These are phyloP conservation scores for Varecia variegata DNA, from an alignment of 2,797 vertebrate species.

Conservation along the genomic window DNA sequence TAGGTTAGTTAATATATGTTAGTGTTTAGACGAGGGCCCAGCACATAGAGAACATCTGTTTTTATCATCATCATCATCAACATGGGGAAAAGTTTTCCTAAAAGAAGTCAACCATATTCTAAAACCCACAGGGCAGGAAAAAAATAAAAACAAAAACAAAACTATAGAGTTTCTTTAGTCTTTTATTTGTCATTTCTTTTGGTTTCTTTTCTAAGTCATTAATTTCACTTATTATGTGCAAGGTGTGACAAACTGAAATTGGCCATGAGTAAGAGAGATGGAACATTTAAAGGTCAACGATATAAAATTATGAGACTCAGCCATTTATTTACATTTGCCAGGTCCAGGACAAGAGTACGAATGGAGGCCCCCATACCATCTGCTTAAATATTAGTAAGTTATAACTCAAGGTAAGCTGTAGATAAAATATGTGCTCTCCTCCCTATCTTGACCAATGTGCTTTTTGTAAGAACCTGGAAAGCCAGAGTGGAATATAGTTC, in stretches of 20 bases:
- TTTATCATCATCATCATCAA: background rate
- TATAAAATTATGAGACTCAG: background rate
- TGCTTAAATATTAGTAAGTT: background rate
- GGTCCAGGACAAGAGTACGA: background rate
- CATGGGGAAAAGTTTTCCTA: background rate
- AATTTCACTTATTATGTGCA: conserved; percentile 2
- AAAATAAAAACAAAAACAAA: background rate
- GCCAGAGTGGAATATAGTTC: background rate
- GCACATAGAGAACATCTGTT: background rate
- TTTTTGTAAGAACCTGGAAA: background rate
- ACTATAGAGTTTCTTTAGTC: background rate
- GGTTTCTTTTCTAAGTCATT: background rate
- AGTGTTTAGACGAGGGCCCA: background rate
- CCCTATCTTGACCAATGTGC: background rate
- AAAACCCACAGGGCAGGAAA: background rate
- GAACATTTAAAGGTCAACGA: background rate
- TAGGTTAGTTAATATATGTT: background rate
- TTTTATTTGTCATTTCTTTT: background rate
- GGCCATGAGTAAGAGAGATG: background rate
- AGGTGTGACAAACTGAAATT: background rate
- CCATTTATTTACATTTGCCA: background rate
- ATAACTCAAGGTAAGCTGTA: background rate
- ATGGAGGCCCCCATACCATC: background rate
- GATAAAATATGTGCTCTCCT: background rate
- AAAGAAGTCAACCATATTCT: background rate